Evolutionary conservation across 2,888 invertebrate genomes (phyloP).

Genomic region (Limnephilus auricula): DNA sequence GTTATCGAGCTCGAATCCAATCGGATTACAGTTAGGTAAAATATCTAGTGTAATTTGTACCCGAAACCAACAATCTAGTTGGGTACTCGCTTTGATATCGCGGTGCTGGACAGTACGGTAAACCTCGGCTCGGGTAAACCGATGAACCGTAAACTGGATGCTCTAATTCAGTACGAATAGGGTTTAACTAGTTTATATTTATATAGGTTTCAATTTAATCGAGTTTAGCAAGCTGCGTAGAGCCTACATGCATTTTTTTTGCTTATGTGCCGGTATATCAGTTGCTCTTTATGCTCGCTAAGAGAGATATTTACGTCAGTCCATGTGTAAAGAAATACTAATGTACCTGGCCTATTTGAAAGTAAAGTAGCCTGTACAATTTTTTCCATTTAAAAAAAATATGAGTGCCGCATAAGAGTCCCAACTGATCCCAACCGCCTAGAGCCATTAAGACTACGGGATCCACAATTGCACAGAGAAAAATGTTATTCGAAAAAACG

Average conservation of each 20-base stretch:
- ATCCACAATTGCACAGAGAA: too few species aligned
- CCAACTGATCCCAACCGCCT: too few species aligned
- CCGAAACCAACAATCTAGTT: slow-evolving; percentile 48
- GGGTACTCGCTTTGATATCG: not conserved
- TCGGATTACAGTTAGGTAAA: slow-evolving; percentile 63
- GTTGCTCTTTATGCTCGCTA: too few species aligned
- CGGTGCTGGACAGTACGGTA: slow-evolving; percentile 21
- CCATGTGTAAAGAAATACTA: too few species aligned
- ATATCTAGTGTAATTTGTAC: slow-evolving; percentile 59
- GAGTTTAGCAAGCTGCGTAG: not conserved
- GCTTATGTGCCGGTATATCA: not conserved
- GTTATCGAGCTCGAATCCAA: slow-evolving; percentile 51
- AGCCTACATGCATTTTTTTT: not conserved
- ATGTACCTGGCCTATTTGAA: too few species aligned
- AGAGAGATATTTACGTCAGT: too few species aligned
- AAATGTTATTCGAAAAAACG: too few species aligned
- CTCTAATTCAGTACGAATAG: slow-evolving; percentile 12
- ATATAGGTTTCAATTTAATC: not conserved
- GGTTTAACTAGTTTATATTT: not conserved
- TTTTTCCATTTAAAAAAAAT: too few species aligned
- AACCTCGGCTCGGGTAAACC: not conserved
- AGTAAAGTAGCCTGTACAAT: too few species aligned
- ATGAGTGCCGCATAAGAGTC: too few species aligned
- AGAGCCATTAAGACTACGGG: too few species aligned
- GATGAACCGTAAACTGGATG: not conserved